A percentile compares a stretch with the other conserved stretches of the same genome.
These are phyloP conservation scores for Perognathus longimembris DNA, from an alignment of 2,113 vertebrate species.

Conservation along the genomic window DNA sequence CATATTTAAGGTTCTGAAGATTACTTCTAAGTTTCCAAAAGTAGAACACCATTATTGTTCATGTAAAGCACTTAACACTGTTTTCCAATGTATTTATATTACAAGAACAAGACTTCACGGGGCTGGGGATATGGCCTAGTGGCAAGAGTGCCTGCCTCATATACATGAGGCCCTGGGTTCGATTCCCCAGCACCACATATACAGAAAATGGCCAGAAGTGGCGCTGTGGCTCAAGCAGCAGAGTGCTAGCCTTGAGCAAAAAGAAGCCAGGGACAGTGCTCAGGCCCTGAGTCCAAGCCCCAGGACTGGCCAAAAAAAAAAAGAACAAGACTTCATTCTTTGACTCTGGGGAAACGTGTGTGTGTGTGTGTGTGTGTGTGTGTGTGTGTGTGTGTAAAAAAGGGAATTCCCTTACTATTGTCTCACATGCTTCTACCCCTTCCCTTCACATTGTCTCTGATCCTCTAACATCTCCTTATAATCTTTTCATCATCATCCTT, in stretches of 20 bases:
- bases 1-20: conserved; percentile 42
- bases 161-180: too few relatives aligned
- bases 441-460: neutral
- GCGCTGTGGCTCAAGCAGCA: too few relatives aligned
- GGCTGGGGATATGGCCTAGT: too few relatives aligned
- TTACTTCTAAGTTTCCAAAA: conserved; percentile 13
- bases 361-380: neutral
- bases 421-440: neutral
- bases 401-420: neutral
- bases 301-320: too few relatives aligned
- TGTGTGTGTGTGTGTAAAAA: too few relatives aligned
- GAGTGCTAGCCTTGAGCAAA: too few relatives aligned
- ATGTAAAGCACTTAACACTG: neutral
- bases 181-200: too few relatives aligned
- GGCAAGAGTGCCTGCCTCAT: too few relatives aligned
- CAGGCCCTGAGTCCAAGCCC: too few relatives aligned
- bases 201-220: too few relatives aligned
- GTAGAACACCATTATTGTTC: neutral
- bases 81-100: neutral
- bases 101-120: neutral
- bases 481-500: neutral
- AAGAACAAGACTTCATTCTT: too few relatives aligned
- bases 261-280: too few relatives aligned
- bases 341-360: neutral
- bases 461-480: neutral